These are phyloP conservation scores for Mythimna vitellina DNA, from an alignment of 2,888 invertebrate genomes.

Conservation along the genomic window DNA sequence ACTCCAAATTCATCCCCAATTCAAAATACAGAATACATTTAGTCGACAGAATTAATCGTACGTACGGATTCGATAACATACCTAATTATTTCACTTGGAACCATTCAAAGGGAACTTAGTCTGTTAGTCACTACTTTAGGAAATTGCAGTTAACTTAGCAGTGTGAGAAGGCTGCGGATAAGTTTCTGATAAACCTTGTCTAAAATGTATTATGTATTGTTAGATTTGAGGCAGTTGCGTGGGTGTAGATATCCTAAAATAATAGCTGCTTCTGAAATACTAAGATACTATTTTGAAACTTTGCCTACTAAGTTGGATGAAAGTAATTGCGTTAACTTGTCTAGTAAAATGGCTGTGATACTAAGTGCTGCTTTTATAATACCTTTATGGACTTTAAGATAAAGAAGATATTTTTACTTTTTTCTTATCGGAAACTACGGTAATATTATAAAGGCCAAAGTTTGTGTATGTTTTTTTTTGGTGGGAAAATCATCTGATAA, in stretches of 20 bases:
- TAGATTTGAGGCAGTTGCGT: slow-evolving; percentile 47
- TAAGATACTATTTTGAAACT: slow-evolving; percentile 21
- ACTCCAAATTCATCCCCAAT: slow-evolving; percentile 32
- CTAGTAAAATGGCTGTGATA: background rate
- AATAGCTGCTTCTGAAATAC: slow-evolving; percentile 34
- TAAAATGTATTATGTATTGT: slow-evolving; percentile 50
- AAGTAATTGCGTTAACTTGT: background rate
- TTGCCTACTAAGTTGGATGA: slow-evolving; percentile 7
- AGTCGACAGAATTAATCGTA: slow-evolving; percentile 64
- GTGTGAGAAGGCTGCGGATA: slow-evolving; percentile 64
- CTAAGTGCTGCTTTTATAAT: background rate
- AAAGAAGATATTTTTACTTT: no score
- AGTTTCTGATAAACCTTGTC: slow-evolving; percentile 78
- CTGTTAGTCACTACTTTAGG: slow-evolving; percentile 67
- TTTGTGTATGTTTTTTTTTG: no score
- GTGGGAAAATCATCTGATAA: no score
- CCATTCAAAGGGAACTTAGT: slow-evolving; percentile 76
- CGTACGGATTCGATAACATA: slow-evolving; percentile 69
- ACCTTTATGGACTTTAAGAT: no score
- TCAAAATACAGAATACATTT: slow-evolving; percentile 51
- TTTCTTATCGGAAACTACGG: no score
- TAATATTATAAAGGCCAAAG: no score
- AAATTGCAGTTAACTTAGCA: slow-evolving; percentile 75
- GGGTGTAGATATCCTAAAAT: slow-evolving; percentile 51
- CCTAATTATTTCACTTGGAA: slow-evolving; percentile 69